Evolutionary conservation across 2,888 invertebrate genomes (phyloP).

Genomic region (Diadromus collaris): DNA sequence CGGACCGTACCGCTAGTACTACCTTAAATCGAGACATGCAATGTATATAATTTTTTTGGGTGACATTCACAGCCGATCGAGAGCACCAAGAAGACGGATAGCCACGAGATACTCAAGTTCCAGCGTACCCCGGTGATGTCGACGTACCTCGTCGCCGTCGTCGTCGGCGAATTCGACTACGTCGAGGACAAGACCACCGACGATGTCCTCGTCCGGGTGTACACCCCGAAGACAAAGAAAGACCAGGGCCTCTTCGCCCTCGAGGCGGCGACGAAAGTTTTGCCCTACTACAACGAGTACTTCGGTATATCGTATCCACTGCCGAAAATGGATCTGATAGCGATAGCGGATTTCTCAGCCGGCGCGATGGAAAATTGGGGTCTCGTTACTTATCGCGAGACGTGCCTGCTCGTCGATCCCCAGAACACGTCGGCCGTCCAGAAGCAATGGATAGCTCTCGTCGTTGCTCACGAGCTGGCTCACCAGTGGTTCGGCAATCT

Average conservation of each 20-base stretch:
- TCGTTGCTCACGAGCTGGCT: constrained; percentile 95
- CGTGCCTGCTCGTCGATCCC: constrained; percentile 94
- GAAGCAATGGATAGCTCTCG: constrained; percentile 93
- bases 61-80: constrained; percentile 80
- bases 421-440: constrained; percentile 92
- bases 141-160: constrained; percentile 96
- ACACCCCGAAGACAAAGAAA: constrained; percentile 94
- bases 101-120: constrained; percentile 85
- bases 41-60: not conserved
- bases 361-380: constrained; percentile 99
- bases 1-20: no score
- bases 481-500: constrained; percentile 99
- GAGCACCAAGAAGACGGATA: constrained; percentile 79
- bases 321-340: constrained; percentile 98
- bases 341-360: constrained; percentile 96
- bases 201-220: constrained; percentile 91
- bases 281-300: constrained; percentile 97
- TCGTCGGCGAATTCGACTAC: constrained; percentile 97
- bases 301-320: constrained; percentile 97
- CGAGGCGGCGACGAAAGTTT: constrained; percentile 94
- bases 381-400: constrained; percentile 87
- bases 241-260: constrained; percentile 96
- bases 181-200: constrained; percentile 92
- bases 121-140: constrained; percentile 96
- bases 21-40: not conserved